Evolutionary conservation across 2,113 vertebrate genomes (phyloP).

Genomic region (Clupea harengus): DNA sequence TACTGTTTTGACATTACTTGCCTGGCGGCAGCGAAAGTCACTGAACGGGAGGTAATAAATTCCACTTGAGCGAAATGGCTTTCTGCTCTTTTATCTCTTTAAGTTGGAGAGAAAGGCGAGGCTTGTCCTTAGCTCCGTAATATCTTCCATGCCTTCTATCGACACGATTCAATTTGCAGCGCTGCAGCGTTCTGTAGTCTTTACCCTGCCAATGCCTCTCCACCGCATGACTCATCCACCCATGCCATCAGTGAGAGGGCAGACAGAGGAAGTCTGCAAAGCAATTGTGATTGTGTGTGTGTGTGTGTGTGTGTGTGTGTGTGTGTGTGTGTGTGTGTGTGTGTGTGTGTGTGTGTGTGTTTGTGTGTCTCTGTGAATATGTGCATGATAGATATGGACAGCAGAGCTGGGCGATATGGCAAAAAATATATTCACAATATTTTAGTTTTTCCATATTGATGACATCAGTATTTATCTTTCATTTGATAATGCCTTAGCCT

Average conservation of each 20-base stretch:
- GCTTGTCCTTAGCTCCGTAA: slow-evolving; percentile 24
- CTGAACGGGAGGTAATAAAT: slow-evolving; percentile 41
- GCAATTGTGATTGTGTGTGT: background rate
- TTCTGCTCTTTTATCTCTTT: slow-evolving; percentile 38
- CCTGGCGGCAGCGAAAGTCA: slow-evolving; percentile 11
- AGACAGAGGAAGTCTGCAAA: background rate
- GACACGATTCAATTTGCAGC: slow-evolving; percentile 46
- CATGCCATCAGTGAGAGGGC: background rate
- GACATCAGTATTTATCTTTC: too few relatives aligned
- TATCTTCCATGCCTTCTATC: slow-evolving; percentile 31
- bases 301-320: background rate
- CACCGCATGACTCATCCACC: background rate
- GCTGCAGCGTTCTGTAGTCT: background rate
- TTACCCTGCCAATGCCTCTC: background rate
- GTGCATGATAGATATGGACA: background rate
- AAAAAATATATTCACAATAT: too few relatives aligned
- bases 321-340: background rate
- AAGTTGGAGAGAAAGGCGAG: slow-evolving; percentile 33
- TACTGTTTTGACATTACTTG: slow-evolving; percentile 26
- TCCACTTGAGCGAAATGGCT: slow-evolving; percentile 30
- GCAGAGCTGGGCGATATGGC: too few relatives aligned
- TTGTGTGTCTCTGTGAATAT: background rate
- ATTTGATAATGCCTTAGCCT: too few relatives aligned
- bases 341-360: background rate
- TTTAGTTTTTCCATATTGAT: too few relatives aligned